Evolutionary conservation across 2,113 vertebrate species (phyloP), one percentile per base, ranked within the genome.

Genomic region (Scatophagus argus): DNA sequence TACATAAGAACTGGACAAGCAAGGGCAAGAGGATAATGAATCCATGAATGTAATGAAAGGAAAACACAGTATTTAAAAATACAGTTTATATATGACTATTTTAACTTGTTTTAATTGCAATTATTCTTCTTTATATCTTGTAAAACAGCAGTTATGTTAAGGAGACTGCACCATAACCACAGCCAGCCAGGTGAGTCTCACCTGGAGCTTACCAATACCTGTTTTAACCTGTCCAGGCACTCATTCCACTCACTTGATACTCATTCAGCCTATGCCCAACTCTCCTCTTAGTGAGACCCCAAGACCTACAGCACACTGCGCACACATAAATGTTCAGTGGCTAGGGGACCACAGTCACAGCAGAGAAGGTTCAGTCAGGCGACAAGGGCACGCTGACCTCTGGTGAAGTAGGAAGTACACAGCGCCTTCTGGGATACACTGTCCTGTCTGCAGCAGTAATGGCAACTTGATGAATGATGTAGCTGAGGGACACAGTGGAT

Each of bases 301-400:
- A 13, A 61, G 52, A 74, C 36, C 47, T 34, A 23, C 8, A 19
- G 34, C 38, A 62, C 21, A 25, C 60, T 49, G 77, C 63, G 66
- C 46, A 58, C 63, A 73, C 36, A 56, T 52, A 54, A 71, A 84
- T 79, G 79, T 56, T 88, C 43, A 32, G 54, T 36, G 64, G 31
- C 43, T 54, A 19, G 72, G 73, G 29, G 52, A 85, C 46, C 51
- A 41, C 74, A 75, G 34, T 67, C 55, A 25, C 54, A 77, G 52
- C 21, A 23, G 49, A 62, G 67, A 70, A 46, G 70, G 69, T 87
- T 86, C 76, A 87, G 74, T 81, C 84, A 81, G 44, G 74, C 66
- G 12, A 69, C 73, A 89, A 92, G 91, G 91, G 88, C 88, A 79
- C 62, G 41, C 23, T 86, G 87, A 92, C 89, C 87, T 85, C 74